phyloP scores from a whole-genome alignment of 2,113 vertebrate genomes.

The Hemichromis elongatus region DNA sequence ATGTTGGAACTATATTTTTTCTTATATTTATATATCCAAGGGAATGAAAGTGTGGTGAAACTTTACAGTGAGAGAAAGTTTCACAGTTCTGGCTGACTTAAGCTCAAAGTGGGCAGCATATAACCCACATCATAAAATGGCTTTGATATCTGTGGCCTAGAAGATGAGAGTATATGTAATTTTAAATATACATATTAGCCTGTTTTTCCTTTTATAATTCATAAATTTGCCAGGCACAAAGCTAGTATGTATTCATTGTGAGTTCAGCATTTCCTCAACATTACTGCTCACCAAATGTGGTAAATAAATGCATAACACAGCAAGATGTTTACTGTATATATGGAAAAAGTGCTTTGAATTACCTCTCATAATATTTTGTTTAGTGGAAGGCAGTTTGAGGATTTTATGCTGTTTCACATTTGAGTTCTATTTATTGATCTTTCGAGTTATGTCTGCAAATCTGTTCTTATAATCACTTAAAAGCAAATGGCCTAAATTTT shows the following conservation, averaged over 20 bases:
- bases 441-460: neutral
- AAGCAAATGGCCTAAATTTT: neutral
- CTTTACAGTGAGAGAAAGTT: neutral
- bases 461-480: neutral
- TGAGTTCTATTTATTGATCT: neutral
- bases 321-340: neutral
- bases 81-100: neutral
- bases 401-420: neutral
- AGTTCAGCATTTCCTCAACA: neutral
- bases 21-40: neutral
- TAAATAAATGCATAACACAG: neutral
- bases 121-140: neutral
- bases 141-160: neutral
- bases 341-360: slow-evolving; percentile 2
- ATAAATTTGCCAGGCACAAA: neutral
- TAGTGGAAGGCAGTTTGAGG: neutral
- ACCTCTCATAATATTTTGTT: slow-evolving; percentile 18
- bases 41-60: neutral
- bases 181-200: neutral
- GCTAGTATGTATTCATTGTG: neutral
- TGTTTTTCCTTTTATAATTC: neutral
- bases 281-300: neutral
- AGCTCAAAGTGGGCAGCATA: neutral
- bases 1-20: neutral
- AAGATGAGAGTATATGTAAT: slow-evolving; percentile 36